A percentile compares a stretch with the other conserved stretches of the same genome.
Evolutionary conservation across 2,113 vertebrate genomes (phyloP).

Genomic region (Tachuris rubrigastra): DNA sequence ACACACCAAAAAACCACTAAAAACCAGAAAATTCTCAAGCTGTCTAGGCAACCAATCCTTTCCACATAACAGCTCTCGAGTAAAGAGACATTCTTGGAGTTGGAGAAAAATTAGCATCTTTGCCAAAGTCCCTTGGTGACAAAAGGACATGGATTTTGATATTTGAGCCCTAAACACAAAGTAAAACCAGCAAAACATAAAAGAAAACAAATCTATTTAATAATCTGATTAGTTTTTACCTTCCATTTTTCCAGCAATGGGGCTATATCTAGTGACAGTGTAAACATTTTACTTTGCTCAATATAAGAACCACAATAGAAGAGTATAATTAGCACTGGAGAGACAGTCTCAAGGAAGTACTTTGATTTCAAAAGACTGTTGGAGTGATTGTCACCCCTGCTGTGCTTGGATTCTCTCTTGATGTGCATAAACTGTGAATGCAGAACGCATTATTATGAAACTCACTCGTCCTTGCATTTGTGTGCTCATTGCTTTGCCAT

Average conservation of each 20-base stretch:
- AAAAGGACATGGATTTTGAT: neutral
- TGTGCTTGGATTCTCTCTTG: constrained; percentile 50
- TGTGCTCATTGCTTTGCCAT: constrained; percentile 62
- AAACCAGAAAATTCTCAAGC: neutral
- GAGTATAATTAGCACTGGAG: constrained; percentile 24
- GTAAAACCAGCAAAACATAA: neutral
- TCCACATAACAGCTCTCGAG: neutral
- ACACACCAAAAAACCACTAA: neutral
- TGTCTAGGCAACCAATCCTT: constrained; percentile 18
- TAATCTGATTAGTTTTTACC: constrained; percentile 9
- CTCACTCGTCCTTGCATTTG: constrained; percentile 28
- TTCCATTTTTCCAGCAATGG: neutral
- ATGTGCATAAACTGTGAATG: constrained; percentile 52
- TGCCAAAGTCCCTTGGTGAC: neutral
- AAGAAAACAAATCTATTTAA: neutral
- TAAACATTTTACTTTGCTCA: constrained; percentile 50
- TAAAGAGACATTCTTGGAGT: neutral
- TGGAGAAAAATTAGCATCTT: constrained; percentile 19
- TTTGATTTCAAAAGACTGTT: constrained; percentile 51
- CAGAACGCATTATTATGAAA: constrained; percentile 46
- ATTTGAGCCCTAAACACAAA: neutral
- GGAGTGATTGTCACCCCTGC: constrained; percentile 59
- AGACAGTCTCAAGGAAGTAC: constrained; percentile 47
- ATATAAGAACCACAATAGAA: constrained; percentile 20
- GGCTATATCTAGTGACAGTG: constrained; percentile 2